Percentiles rank a stretch among this genome's conserved stretches.
Conservation (phyloP, 2,888 invertebrate genomes). For the Dynastes maya region DNA sequence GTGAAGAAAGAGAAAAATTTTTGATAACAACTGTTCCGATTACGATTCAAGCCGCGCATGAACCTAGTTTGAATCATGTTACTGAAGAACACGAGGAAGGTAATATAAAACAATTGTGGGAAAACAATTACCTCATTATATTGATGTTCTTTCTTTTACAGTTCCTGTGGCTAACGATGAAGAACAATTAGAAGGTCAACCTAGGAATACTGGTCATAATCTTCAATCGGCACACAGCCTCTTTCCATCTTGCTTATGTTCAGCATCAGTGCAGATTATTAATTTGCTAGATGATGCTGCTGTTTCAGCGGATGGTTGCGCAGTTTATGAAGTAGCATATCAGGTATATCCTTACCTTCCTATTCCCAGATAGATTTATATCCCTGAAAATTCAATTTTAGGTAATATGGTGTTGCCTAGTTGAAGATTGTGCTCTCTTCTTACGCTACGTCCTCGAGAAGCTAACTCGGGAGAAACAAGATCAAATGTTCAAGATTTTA, state of each 20-base stretch:
- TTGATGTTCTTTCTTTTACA: conserved; percentile 22
- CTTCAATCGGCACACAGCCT: conserved; percentile 94
- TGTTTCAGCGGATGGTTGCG: conserved; percentile 92
- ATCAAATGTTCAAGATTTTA: conserved; percentile 93
- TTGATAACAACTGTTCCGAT: conserved; percentile 96
- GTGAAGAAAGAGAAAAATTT: conserved; percentile 96
- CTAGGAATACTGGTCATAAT: conserved; percentile 84
- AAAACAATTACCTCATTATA: neutral
- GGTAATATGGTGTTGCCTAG: conserved; percentile 98
- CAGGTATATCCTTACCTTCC: conserved; percentile 74
- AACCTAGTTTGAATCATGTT: conserved; percentile 91
- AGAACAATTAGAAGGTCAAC: conserved; percentile 77
- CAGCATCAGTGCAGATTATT: conserved; percentile 95
- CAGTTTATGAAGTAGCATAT: conserved; percentile 98
- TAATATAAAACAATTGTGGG: conserved; percentile 58
- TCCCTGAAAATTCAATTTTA: conserved; percentile 63
- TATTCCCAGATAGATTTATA: neutral
- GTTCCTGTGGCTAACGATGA: conserved; percentile 70
- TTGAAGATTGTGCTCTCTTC: conserved; percentile 97
- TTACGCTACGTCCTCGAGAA: conserved; percentile 96
- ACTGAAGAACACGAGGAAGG: conserved; percentile 92
- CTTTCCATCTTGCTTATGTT: conserved; percentile 97
- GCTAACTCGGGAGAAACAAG: conserved; percentile 93
- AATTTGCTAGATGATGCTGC: conserved; percentile 96
- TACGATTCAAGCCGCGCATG: conserved; percentile 95